Base-by-base conservation (phyloP, 2,888 invertebrate species). In the Dioctria rufipes region DNA sequence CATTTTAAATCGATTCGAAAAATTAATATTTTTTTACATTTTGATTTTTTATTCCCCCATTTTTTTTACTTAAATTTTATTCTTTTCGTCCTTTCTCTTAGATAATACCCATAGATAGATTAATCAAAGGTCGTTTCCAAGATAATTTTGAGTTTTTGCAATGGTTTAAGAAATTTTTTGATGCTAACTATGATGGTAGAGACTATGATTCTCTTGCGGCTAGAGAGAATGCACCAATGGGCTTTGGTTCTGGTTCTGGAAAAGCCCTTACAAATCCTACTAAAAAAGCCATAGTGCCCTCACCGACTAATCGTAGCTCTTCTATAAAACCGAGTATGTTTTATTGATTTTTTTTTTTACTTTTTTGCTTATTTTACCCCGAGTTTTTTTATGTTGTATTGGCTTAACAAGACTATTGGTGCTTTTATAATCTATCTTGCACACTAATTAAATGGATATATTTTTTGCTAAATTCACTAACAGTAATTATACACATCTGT, bases 121-220 rank as follows among this genome's bases (percentile, higher is more conserved):
- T 99, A 92, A 96, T 98, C 90, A 98, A 98, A 92, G 98, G 97
- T 90, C 94, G 97, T 87, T 99, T 99, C 92, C 98, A 98, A 93
- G 98, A 99, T 92, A 99, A 99, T 92, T 99, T 99, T 93, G 98
- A 99, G 91, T 98, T 98, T 92, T 94, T 99, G 87, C 98, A 99
- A 92, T 99, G 98, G 98, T 99, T 99, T 93, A 98, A 99, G 93
- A 98, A 98, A 90, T 98, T 99, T 92, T 99, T 98, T 91, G 98
- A 99, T 91, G 98, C 98, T 86, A 99, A 99, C 92, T 98, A 97
- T 92, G 95, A 95, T 90, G 98, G 97, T 88, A 92, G 93, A 87
- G 96, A 97, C 84, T 99, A 99, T 90, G 96, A 98, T 90, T 95
- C 99, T 81, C 90, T 96, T 87, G 93, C 92, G 84, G 95, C 95